A percentile compares a stretch with the other conserved stretches of the same genome.
phyloP scores from a whole-genome alignment of 2,113 vertebrate genomes.

The Rhynchomys soricoides region DNA sequence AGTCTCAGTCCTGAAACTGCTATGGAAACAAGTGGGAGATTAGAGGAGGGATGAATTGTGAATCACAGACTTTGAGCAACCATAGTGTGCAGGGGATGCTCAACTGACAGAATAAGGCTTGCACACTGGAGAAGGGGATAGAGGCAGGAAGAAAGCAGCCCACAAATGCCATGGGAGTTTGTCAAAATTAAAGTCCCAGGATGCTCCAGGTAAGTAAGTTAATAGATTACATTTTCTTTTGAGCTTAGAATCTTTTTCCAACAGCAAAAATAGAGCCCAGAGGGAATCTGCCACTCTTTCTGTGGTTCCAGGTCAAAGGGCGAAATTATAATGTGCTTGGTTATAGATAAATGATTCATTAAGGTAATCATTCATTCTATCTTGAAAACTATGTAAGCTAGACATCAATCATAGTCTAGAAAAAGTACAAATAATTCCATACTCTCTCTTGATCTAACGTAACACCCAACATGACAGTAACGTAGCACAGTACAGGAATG shows the following conservation, averaged over 20 bases:
- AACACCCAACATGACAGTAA: not conserved
- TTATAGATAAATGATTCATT: slow-evolving; percentile 28
- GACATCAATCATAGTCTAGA: not conserved
- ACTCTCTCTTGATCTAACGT: not conserved
- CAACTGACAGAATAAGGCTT: not conserved
- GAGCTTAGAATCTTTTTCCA: slow-evolving; percentile 21
- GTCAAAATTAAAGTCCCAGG: not conserved
- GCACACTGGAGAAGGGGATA: not conserved
- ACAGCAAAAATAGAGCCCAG: slow-evolving; percentile 25
- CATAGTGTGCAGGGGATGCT: not conserved
- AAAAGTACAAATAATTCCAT: not conserved
- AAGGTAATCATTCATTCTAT: not conserved
- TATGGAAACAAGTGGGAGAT: not conserved
- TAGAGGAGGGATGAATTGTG: not conserved
- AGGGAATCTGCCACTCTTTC: not conserved
- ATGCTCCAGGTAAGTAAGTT: not conserved
- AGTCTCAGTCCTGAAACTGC: not conserved
- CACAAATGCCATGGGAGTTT: not conserved
- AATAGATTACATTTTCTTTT: slow-evolving; percentile 38
- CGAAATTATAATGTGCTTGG: slow-evolving; percentile 15
- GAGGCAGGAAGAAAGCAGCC: not conserved
- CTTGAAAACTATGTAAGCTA: not conserved
- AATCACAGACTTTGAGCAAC: not conserved
- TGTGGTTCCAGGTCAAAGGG: slow-evolving; percentile 31
- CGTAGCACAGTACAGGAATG: not conserved